Evolutionary conservation across 64 coral and sea anemone genomes (phyloP).

Genomic region (Pocillopora verrucosa): DNA sequence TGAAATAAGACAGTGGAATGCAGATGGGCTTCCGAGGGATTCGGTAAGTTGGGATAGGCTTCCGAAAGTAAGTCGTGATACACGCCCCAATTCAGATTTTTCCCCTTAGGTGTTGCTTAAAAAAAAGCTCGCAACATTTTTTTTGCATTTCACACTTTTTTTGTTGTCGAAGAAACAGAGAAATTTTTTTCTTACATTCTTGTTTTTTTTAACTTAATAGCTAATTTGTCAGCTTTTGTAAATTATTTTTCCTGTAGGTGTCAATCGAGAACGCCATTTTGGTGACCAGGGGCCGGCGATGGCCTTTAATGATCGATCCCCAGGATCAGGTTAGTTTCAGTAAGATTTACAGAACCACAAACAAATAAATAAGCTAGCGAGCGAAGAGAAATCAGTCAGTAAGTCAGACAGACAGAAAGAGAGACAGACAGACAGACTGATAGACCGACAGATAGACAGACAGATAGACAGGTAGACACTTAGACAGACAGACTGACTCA

Average conservation of each 20-base stretch:
- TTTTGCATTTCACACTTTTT: no score
- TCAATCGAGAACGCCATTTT: conserved; percentile 97
- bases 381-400: not conserved
- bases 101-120: no score
- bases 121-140: no score
- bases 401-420: not conserved
- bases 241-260: conserved; percentile 44
- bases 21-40: conserved; percentile 92
- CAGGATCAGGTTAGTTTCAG: conserved; percentile 83
- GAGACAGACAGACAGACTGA: not conserved
- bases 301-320: conserved; percentile 98
- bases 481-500: no score
- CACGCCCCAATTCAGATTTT: no score
- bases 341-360: not conserved
- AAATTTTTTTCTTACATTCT: no score
- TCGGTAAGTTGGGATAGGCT: conserved; percentile 57
- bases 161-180: no score
- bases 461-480: not conserved
- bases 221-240: no score
- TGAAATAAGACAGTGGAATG: conserved; percentile 98
- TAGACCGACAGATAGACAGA: not conserved
- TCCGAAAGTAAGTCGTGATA: no score
- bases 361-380: not conserved
- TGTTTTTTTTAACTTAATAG: no score
- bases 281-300: conserved; percentile 87